Evolutionary conservation across 2,797 vertebrate genomes (phyloP).

Genomic region (Crenuchus spilurus): DNA sequence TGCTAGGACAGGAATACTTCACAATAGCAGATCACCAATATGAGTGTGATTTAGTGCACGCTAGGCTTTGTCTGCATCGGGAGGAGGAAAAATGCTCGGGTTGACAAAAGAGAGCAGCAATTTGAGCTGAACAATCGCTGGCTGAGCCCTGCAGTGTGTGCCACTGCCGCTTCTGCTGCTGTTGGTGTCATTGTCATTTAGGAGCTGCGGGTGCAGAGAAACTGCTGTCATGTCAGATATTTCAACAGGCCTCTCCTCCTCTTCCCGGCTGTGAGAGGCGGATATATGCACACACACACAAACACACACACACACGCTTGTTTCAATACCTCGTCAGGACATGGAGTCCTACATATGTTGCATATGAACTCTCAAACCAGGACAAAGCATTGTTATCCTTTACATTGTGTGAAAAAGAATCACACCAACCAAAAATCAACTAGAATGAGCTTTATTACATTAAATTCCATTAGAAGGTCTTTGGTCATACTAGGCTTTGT

Average conservation of each 20-base stretch:
- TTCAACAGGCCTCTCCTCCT: conserved; percentile 50
- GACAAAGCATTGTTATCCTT: too few species aligned
- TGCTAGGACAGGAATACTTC: conserved; percentile 8
- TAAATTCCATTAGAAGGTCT: too few species aligned
- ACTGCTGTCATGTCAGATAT: conserved; percentile 60
- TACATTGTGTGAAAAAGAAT: too few species aligned
- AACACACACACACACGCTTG: conserved; percentile 19
- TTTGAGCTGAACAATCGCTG: conserved; percentile 46
- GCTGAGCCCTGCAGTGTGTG: conserved; percentile 34
- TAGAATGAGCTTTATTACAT: too few species aligned
- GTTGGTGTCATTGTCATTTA: conserved; percentile 51
- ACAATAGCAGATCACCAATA: conserved; percentile 24
- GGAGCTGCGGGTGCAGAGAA: conserved; percentile 54
- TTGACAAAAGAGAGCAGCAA: conserved; percentile 50
- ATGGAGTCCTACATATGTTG: too few species aligned
- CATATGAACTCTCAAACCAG: too few species aligned
- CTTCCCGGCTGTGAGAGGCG: conserved; percentile 56
- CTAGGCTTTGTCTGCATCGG: conserved; percentile 26
- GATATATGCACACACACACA: conserved; percentile 15
- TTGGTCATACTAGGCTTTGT: too few species aligned
- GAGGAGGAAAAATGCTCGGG: conserved; percentile 27
- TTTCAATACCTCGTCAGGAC: too few species aligned
- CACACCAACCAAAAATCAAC: too few species aligned
- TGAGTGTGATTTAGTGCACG: conserved; percentile 34
- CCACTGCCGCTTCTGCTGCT: conserved; percentile 41